Evolutionary conservation across 1,140 invertebrate genomes (phyloP).

Genomic region (honey bee (Apis mellifera)): DNA sequence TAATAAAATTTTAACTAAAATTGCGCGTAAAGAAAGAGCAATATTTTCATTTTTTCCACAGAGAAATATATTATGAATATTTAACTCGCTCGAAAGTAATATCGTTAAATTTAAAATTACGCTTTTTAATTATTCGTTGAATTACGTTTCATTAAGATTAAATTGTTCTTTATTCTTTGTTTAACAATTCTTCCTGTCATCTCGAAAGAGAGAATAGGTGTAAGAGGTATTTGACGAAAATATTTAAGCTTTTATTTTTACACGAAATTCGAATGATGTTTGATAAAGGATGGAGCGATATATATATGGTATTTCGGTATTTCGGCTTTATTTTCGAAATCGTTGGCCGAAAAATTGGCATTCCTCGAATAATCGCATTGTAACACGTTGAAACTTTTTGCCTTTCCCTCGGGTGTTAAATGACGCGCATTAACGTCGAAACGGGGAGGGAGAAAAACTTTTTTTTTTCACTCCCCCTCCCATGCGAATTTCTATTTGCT

Average conservation of each 20-base stretch:
- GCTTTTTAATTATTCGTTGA: neutral
- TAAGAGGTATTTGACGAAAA: neutral
- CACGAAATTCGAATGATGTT: neutral
- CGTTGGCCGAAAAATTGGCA: neutral
- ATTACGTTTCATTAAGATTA: neutral
- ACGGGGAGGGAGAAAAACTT: neutral
- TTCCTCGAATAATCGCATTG: neutral
- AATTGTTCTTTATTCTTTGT: neutral
- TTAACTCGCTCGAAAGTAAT: neutral
- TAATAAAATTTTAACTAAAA: neutral
- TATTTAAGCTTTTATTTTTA: neutral
- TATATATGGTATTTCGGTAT: neutral
- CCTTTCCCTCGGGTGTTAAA: neutral
- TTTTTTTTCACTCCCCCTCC: neutral
- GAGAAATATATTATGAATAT: neutral
- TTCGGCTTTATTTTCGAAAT: neutral
- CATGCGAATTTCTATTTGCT: neutral
- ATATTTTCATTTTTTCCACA: neutral
- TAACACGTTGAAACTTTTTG: neutral
- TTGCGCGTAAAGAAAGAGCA: neutral
- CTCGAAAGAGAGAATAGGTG: neutral
- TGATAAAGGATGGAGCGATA: no score
- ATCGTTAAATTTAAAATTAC: neutral
- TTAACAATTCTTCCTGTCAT: neutral
- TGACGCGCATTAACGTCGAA: neutral